Conservation (phyloP, 30 jellyfish, hydroid and myxozoan genomes). For the Turritopsis dohrnii region DNA sequence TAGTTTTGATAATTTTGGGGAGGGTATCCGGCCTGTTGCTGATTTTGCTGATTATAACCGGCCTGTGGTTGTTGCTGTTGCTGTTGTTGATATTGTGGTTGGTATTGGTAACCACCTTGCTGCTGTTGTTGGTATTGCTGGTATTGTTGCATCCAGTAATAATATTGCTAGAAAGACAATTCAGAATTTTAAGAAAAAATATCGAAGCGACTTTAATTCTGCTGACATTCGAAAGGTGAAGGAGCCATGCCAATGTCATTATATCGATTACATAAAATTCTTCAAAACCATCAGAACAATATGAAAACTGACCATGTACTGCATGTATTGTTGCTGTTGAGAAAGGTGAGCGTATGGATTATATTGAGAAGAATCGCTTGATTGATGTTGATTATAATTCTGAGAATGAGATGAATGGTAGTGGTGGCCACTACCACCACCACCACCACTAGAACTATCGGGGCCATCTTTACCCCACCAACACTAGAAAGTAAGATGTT, state of each 20-base stretch:
- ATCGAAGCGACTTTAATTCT: background rate
- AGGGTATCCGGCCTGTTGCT: background rate
- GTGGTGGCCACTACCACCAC: conserved; percentile 26
- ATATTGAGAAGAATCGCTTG: conserved; percentile 12
- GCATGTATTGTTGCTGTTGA: conserved; percentile 45
- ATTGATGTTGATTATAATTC: background rate
- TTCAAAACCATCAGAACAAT: background rate
- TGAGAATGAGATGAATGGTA: background rate
- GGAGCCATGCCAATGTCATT: too few species aligned
- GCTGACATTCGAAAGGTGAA: background rate
- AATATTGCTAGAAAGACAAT: conserved; percentile 32
- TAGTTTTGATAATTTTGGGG: conserved; percentile 9
- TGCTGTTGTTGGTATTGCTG: conserved; percentile 20
- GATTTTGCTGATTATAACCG: conserved; percentile 4
- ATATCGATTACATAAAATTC: too few species aligned
- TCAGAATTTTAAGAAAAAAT: background rate
- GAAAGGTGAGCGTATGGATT: conserved; percentile 24
- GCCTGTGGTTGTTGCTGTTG: conserved; percentile 22
- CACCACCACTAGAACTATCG: conserved; percentile 5
- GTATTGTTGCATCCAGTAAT: conserved; percentile 49
- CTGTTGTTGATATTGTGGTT: conserved; percentile 12
- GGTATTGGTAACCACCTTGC: conserved; percentile 30
- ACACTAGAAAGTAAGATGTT: conserved; percentile 44
- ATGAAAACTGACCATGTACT: conserved; percentile 27
- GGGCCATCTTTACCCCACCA: conserved; percentile 99